Percentiles rank a stretch among this genome's conserved stretches.
Evolutionary conservation across 2,888 invertebrate species (phyloP).

Genomic region (Glyphotaelius pellucidus): DNA sequence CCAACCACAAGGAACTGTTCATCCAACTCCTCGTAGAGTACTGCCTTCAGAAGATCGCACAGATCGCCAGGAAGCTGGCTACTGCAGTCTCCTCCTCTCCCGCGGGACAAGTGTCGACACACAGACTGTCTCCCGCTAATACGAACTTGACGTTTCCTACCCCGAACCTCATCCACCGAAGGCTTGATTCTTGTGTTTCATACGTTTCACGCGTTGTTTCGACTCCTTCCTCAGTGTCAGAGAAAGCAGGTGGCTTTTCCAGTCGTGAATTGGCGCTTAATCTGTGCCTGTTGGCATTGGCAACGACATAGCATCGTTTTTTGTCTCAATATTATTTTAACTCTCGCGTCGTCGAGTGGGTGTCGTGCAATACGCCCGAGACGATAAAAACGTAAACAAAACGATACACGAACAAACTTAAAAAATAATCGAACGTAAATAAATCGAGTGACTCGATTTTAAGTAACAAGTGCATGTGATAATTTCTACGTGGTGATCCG

Average conservation of each 20-base stretch:
- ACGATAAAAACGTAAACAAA: constrained; percentile 42
- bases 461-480: constrained; percentile 37
- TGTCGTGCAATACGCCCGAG: constrained; percentile 24
- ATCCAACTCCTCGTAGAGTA: constrained; percentile 34
- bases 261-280: neutral
- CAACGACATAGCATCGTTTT: constrained; percentile 37
- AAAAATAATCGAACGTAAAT: constrained; percentile 20
- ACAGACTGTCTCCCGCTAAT: neutral
- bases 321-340: neutral
- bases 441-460: neutral
- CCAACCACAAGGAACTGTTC: constrained; percentile 46
- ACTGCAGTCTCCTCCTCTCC: constrained; percentile 1
- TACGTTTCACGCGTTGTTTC: neutral
- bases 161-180: neutral
- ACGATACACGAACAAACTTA: constrained; percentile 21
- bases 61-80: neutral
- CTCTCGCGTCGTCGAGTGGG: constrained; percentile 24
- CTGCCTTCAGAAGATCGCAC: neutral
- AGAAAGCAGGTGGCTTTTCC: constrained; percentile 34
- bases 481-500: neutral
- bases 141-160: neutral
- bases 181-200: neutral
- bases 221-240: constrained; percentile 15
- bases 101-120: neutral
- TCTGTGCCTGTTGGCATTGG: constrained; percentile 7